A percentile compares a stretch with the other conserved stretches of the same genome.
Conservation (phyloP, 2,113 vertebrate genomes). For the Megaleporinus macrocephalus region DNA sequence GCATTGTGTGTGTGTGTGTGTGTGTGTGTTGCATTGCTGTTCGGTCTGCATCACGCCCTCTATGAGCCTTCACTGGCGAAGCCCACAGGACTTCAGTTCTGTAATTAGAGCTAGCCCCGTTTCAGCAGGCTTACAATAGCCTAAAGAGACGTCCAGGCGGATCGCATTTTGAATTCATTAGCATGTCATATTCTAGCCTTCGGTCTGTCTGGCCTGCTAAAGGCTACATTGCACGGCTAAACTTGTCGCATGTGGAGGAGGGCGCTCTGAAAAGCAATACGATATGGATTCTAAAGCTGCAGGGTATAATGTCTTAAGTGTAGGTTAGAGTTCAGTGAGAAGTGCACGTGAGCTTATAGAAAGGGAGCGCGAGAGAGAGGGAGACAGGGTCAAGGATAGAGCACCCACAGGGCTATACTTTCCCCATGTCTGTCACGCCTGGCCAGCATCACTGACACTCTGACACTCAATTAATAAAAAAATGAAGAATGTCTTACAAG, state of each 20-base stretch:
- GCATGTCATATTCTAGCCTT: conserved; percentile 44
- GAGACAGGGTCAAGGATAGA: conserved; percentile 49
- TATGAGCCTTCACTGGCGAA: conserved; percentile 24
- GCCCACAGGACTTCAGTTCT: conserved; percentile 43
- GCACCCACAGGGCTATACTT: conserved; percentile 29
- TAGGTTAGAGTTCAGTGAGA: conserved; percentile 34
- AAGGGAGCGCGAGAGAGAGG: conserved; percentile 10
- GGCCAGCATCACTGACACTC: conserved; percentile 39
- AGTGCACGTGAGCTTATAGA: conserved; percentile 28
- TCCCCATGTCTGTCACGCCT: conserved; percentile 50
- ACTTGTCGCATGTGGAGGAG: background rate
- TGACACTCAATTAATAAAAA: conserved; percentile 63
- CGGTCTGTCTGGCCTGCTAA: background rate
- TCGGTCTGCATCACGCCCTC: conserved; percentile 6
- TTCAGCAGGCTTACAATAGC: conserved; percentile 50
- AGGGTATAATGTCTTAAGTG: background rate
- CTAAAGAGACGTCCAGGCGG: conserved; percentile 30
- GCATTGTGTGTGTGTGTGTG: conserved; percentile 12
- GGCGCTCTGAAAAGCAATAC: background rate
- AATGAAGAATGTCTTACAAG: conserved; percentile 55
- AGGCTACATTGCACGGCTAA: background rate
- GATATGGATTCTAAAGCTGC: background rate
- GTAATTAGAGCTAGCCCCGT: conserved; percentile 54
- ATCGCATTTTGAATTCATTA: conserved; percentile 58
- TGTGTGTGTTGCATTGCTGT: conserved; percentile 28